Evolutionary conservation across 2,888 invertebrate genomes (phyloP).

Genomic region (Xestia sexstrigata): DNA sequence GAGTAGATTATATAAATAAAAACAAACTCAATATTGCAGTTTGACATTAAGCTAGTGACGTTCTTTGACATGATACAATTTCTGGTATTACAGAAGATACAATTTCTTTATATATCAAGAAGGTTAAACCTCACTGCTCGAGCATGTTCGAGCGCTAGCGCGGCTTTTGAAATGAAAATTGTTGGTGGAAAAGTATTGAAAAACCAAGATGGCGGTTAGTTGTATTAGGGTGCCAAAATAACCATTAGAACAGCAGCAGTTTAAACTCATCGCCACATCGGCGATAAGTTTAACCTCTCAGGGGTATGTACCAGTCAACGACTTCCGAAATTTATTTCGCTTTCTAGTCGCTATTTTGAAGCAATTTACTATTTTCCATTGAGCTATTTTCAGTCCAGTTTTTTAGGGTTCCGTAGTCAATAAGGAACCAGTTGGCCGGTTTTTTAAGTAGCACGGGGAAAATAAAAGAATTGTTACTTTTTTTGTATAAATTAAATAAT

Average conservation of each 20-base stretch:
- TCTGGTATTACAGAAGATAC: neutral
- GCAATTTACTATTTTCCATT: no score
- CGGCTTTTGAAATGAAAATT: neutral
- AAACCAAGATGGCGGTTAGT: neutral
- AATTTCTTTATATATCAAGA: constrained; percentile 10
- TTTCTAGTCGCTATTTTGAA: neutral
- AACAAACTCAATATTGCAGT: no score
- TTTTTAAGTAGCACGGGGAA: neutral
- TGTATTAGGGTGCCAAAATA: neutral
- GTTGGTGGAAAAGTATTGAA: neutral
- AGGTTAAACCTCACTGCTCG: neutral
- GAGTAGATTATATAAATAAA: no score
- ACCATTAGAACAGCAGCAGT: neutral
- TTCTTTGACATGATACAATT: neutral
- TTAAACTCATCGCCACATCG: no score
- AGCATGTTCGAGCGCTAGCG: neutral
- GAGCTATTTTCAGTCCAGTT: no score
- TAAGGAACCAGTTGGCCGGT: no score
- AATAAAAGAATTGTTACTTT: neutral
- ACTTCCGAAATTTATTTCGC: neutral
- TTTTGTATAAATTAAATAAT: neutral
- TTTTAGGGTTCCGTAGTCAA: no score
- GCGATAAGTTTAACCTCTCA: no score
- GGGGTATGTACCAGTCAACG: neutral
- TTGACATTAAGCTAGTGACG: constrained; percentile 3